Evolutionary conservation across 2,113 vertebrate species (phyloP), one percentile per base, ranked within the genome.

Genomic region (Neotoma lepida): DNA sequence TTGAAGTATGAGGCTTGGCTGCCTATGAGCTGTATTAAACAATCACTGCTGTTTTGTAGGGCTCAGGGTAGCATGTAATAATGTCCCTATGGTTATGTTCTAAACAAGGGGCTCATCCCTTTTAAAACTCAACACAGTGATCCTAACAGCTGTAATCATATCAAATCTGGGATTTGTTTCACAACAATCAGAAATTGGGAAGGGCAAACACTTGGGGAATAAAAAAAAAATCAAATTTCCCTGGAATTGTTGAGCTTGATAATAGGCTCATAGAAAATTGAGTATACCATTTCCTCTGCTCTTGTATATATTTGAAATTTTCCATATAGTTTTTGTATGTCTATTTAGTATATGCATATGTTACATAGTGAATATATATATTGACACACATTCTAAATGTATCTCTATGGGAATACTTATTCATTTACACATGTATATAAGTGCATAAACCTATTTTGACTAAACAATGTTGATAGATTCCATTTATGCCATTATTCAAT

Each of bases 81-180:
- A 81, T 22, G 28, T 15, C 33, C 35, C 8, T 74, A 20, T 17
- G 44, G 2, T 76, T 66, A 58, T 12, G 78, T 44, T 90, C 33
- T 46, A 74, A 74, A 24, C 30, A 15, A 51, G 5, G 4, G 7
- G 6, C 4, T 86, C 39, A 89, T 71, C 44, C 9, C 17, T 80
- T 92, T 90, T 85, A 85, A 33, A 74, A 49, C 20, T 4, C 49
- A 91, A 86, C n/a, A 51, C 6, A 41, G n/a, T 89, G 49, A 61
- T 93, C 61, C 33, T 64, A 54, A 82, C 15, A 93, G 8, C 71
- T 91, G 51, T 71, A 81, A 26, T 77, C 80, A 71, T 71, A 89
- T 44, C 61, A 66, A 4, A 2, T 24, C 51, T 77, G 28, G n/a
- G 15, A 63, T 81, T 88, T 86, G n/a, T 80, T 94, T 93, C 51